Evolutionary conservation across 2,113 vertebrate genomes (phyloP).

Genomic region (Ciconia maguari): DNA sequence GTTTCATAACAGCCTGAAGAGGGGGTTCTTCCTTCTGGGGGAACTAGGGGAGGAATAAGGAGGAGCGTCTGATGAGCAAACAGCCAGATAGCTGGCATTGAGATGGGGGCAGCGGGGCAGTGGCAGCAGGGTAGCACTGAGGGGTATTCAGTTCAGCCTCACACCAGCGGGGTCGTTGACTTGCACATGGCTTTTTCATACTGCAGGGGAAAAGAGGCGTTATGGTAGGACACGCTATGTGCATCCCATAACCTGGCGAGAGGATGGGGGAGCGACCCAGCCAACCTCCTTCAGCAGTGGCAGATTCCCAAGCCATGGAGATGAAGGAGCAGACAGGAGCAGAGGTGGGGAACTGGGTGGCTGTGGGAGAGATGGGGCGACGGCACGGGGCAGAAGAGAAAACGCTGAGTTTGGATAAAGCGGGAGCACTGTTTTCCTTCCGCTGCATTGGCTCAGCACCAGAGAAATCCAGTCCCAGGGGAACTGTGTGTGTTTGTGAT

Average conservation of each 20-base stretch:
- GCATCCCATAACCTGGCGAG: background rate
- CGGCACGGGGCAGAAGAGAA: background rate
- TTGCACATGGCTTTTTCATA: background rate
- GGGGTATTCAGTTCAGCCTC: background rate
- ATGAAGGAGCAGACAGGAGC: background rate
- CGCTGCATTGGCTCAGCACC: background rate
- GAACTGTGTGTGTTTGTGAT: background rate
- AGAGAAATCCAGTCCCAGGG: background rate
- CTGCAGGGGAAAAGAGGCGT: background rate
- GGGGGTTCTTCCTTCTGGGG: background rate
- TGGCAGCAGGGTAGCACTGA: background rate
- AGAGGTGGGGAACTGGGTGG: background rate
- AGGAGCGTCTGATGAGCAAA: background rate
- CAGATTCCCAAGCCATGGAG: background rate
- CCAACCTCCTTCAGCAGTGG: background rate
- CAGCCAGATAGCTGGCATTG: background rate
- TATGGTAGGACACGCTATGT: background rate
- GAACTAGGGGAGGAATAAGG: background rate
- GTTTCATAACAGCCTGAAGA: background rate
- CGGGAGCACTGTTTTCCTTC: background rate
- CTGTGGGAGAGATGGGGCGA: background rate
- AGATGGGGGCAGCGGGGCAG: too few relatives aligned
- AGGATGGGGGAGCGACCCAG: background rate
- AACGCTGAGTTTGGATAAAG: background rate
- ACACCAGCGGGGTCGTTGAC: background rate